Evolutionary conservation across 2,888 invertebrate species (phyloP).

Genomic region (Cryptus viduatorius): DNA sequence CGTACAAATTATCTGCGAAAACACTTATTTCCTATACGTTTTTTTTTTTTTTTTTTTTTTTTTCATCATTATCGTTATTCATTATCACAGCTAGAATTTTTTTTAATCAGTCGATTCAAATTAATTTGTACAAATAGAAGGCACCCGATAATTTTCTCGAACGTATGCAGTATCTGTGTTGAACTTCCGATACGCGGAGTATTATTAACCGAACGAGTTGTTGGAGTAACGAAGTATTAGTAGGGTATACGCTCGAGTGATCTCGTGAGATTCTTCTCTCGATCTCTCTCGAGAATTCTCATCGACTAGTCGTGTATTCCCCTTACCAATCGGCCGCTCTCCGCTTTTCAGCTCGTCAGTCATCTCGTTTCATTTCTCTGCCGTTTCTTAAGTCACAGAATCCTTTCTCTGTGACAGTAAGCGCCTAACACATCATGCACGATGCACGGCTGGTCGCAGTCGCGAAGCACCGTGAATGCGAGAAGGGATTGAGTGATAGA

Average conservation of each 20-base stretch:
- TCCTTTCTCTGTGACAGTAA: constrained; percentile 60
- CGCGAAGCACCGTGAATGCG: constrained; percentile 54
- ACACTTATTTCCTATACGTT: too few relatives aligned
- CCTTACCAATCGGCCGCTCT: not conserved
- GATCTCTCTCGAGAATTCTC: constrained; percentile 26
- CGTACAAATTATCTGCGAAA: too few relatives aligned
- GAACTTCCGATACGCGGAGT: constrained; percentile 28
- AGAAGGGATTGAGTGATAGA: constrained; percentile 64
- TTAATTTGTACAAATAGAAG: not conserved
- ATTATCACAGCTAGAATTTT: not conserved
- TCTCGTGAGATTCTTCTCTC: constrained; percentile 40
- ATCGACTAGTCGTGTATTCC: constrained; percentile 3
- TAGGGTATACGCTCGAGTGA: constrained; percentile 32
- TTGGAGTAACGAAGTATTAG: constrained; percentile 32
- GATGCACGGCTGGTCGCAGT: constrained; percentile 28
- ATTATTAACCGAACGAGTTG: constrained; percentile 26
- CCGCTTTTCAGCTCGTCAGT: constrained; percentile 35
- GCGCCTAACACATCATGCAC: constrained; percentile 62
- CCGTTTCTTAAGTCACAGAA: constrained; percentile 12
- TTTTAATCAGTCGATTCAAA: not conserved
- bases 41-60: not conserved
- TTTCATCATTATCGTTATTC: not conserved
- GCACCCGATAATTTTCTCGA: not conserved
- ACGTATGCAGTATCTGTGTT: not conserved
- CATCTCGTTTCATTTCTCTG: constrained; percentile 35